Conservation (phyloP, 2,113 vertebrate genomes). For the Saguinus imperator region DNA sequence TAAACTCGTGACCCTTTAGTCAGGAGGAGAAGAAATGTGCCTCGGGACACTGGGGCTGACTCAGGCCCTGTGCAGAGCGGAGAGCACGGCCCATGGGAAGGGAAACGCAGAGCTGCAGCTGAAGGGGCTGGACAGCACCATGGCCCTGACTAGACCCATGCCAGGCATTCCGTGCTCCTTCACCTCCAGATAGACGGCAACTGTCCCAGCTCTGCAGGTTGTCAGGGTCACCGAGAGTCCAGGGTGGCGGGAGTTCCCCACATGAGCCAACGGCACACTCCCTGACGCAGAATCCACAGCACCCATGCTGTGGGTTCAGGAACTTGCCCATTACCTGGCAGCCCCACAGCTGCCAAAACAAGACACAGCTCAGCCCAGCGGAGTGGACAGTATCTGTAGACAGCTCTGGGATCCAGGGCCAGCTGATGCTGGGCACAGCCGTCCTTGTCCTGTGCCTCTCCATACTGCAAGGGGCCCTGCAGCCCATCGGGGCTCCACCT, state of each 20-base stretch:
- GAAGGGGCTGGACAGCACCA: background rate
- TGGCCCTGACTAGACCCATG: background rate
- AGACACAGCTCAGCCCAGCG: background rate
- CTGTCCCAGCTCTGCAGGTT: background rate
- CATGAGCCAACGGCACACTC: background rate
- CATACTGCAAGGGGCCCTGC: background rate
- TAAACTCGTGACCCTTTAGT: background rate
- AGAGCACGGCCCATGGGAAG: too few species aligned
- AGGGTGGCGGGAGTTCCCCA: background rate
- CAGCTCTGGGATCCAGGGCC: background rate
- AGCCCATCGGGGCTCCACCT: background rate
- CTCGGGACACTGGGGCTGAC: background rate
- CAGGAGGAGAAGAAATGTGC: background rate
- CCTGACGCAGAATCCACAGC: background rate
- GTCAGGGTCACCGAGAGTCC: background rate
- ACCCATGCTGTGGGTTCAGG: rapidly evolving
- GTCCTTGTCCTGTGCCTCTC: too few species aligned
- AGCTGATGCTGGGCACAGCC: background rate
- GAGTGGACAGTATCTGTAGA: background rate
- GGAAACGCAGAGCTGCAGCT: background rate
- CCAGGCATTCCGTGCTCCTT: background rate
- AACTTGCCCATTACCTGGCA: background rate
- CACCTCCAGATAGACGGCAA: background rate
- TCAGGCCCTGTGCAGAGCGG: rapidly evolving
- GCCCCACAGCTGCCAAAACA: too few species aligned